phyloP scores from a whole-genome alignment of 2,113 vertebrate genomes.

The Ctenodactylus gundi region DNA sequence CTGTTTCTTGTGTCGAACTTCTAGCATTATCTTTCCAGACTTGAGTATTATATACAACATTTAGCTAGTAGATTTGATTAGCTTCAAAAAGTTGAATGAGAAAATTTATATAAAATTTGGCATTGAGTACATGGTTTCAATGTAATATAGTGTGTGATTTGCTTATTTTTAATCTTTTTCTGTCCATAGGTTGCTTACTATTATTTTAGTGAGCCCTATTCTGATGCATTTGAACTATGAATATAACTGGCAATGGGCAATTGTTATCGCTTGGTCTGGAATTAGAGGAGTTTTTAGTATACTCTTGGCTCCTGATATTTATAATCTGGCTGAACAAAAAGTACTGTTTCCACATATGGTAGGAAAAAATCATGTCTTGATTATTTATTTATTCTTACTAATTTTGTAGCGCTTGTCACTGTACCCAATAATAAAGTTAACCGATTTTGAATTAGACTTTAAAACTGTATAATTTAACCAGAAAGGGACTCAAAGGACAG shows the following conservation, averaged over 20 bases:
- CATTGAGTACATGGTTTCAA: not conserved
- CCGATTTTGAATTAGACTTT: not conserved
- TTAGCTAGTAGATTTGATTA: not conserved
- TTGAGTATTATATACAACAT: not conserved
- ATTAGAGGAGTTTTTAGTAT: conserved; percentile 69
- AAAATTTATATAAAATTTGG: not conserved
- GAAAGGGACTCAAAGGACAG: not conserved
- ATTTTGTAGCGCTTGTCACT: not conserved
- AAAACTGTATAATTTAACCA: not conserved
- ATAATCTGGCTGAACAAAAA: conserved; percentile 52
- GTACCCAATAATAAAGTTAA: not conserved
- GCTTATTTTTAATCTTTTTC: not conserved
- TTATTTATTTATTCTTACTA: not conserved
- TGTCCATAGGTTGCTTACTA: conserved; percentile 51
- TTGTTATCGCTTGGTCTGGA: conserved; percentile 65
- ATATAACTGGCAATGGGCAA: conserved; percentile 65
- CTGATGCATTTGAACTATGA: conserved; percentile 44
- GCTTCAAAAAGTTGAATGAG: not conserved
- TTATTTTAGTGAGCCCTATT: conserved; percentile 63
- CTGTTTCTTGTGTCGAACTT: not conserved
- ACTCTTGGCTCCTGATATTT: conserved; percentile 64
- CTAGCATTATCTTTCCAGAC: not conserved
- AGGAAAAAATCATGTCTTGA: conserved; percentile 20
- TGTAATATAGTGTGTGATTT: not conserved
- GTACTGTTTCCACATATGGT: conserved; percentile 60